Evolutionary conservation across 2,888 invertebrate species (phyloP).

Genomic region (Petrophora chlorosata): DNA sequence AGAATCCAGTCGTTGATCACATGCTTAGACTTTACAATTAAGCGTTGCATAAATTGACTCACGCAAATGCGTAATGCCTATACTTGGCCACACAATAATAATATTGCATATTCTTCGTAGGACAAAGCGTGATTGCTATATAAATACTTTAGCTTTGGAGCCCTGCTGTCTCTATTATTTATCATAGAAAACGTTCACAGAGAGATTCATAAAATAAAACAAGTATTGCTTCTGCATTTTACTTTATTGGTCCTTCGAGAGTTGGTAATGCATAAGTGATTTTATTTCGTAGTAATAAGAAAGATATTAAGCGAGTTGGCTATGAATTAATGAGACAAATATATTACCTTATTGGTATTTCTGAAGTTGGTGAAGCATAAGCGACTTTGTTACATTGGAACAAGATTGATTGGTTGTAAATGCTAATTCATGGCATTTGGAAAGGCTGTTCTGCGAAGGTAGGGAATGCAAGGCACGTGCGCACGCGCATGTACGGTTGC

Average conservation of each 20-base stretch:
- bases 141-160: background rate
- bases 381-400: slow-evolving; percentile 39
- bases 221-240: too few species aligned
- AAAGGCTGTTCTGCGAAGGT: slow-evolving; percentile 53
- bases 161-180: background rate
- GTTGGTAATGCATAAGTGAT: background rate
- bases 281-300: background rate
- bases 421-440: slow-evolving; percentile 44
- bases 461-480: slow-evolving; percentile 67
- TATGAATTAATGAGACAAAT: too few species aligned
- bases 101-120: slow-evolving; percentile 3
- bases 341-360: slow-evolving; percentile 8
- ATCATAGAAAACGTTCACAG: too few species aligned
- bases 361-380: background rate
- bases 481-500: slow-evolving; percentile 62
- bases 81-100: background rate
- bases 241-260: background rate
- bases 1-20: background rate
- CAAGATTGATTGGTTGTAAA: slow-evolving; percentile 41
- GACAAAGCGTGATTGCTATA: slow-evolving; percentile 5
- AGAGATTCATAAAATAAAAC: too few species aligned
- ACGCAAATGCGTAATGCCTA: slow-evolving; percentile 22
- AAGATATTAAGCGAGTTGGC: background rate
- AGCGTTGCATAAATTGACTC: slow-evolving; percentile 22
- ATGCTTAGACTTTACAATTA: slow-evolving; percentile 12